Base-by-base conservation (phyloP, 2,888 invertebrate species). In the Pasiphila rectangulata region DNA sequence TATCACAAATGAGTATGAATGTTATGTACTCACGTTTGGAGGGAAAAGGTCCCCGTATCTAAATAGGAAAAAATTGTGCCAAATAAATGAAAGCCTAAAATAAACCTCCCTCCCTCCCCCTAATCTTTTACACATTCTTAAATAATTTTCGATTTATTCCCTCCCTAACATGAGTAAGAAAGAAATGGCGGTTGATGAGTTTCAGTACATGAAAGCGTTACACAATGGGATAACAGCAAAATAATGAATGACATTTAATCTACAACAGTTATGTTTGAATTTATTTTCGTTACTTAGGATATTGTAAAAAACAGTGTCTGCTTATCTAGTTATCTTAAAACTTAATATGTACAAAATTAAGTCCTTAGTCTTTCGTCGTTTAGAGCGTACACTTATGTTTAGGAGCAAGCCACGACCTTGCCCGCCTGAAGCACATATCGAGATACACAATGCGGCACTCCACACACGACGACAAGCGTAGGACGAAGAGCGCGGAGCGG, bases 261-360 rank as follows among this genome's bases (percentile, higher is more conserved):
- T 86, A 87, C 84, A 84, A 86, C 83, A 85, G 81, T 84, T 81
- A 83, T 75, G 78, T 76, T 77, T 76, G 78, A 78, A 75, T 74
- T 72, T 73, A 74, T 77, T 73, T 75, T 73, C 71, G 76, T 80
- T 80, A 79, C 72, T 76, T 86, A 86, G 69, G 73, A 85, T 87
- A 87, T 85, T 83, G 84, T 88, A 87, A 85, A 87, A 88, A 88
- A 88, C 84, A 80, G 83, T 83, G 75, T 83, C 75, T 70, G 76
- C 82, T 83, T 83, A 84, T 63, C 72, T 80, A 77, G 67, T 61
- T 75, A 78, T 63, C 85, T 86, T 83, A 85, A 56, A 65, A 73
- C 73, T 56, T 83, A 83, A 72, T 86, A 85, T 86, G 70, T 85
- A 87, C 85, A 87, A 81, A 79, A 82, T 84, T 78, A 84, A 83